Evolutionary conservation across 2,888 invertebrate genomes (phyloP).

Genomic region (Drosophila robusta): DNA sequence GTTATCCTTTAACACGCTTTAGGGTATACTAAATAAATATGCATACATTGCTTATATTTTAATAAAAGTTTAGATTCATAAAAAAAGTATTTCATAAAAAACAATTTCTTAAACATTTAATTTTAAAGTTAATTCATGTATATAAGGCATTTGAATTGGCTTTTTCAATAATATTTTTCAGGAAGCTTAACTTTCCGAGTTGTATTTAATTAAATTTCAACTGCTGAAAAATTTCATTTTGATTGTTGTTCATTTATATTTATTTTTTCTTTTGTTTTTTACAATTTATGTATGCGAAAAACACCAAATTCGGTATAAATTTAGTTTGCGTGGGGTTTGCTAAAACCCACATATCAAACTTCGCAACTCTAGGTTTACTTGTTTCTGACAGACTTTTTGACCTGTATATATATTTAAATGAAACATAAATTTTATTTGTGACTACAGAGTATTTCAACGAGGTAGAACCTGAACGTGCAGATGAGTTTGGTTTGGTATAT

Average conservation of each 20-base stretch:
- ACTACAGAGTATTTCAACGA: conserved; percentile 37
- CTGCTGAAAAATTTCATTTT: background rate
- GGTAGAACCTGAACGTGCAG: conserved; percentile 16
- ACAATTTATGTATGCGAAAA: background rate
- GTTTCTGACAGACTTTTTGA: background rate
- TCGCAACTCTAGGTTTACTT: background rate
- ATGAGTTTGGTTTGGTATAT: conserved; percentile 44
- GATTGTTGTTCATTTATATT: background rate
- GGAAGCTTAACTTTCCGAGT: too few species aligned
- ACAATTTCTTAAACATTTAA: too few species aligned
- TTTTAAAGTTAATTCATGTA: background rate
- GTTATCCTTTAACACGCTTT: conserved; percentile 7
- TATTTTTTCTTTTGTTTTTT: background rate
- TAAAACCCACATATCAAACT: background rate
- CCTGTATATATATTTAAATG: background rate
- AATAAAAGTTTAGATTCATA: too few species aligned
- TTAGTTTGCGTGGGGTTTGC: background rate
- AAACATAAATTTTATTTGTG: background rate
- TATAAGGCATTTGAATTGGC: background rate
- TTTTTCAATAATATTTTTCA: background rate
- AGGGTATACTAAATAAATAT: background rate
- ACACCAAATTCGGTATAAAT: background rate
- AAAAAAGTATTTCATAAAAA: too few species aligned
- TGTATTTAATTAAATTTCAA: too few species aligned
- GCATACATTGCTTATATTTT: too few species aligned